Evolutionary conservation across 2,888 invertebrate genomes (phyloP).

Genomic region (Trypoxylon attenuatum): DNA sequence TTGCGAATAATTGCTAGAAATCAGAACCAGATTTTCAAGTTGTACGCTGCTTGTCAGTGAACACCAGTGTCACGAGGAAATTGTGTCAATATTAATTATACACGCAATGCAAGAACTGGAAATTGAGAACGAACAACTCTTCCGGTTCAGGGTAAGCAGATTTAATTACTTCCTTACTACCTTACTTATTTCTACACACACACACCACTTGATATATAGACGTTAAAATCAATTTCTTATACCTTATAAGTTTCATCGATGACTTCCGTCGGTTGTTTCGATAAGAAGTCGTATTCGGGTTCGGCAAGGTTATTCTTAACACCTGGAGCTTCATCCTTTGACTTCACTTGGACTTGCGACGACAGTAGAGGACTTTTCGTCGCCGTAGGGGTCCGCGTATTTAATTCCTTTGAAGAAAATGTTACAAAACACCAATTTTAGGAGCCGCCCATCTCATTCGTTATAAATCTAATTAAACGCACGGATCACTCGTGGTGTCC

Average conservation of each 20-base stretch:
- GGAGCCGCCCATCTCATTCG: background rate
- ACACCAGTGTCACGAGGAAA: background rate
- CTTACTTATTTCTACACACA: background rate
- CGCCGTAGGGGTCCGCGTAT: conserved; percentile 33
- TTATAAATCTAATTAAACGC: background rate
- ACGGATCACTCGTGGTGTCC: too few relatives aligned
- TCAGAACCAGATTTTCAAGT: conserved; percentile 37
- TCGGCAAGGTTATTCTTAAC: conserved; percentile 85
- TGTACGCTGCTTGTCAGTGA: conserved; percentile 9
- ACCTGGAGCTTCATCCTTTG: conserved; percentile 65
- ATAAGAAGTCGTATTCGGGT: conserved; percentile 90
- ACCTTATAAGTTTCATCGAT: conserved; percentile 91
- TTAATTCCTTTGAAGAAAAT: conserved; percentile 13
- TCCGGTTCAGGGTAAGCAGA: too few relatives aligned
- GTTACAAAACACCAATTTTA: background rate
- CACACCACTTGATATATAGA: background rate
- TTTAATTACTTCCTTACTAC: background rate
- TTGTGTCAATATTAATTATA: conserved; percentile 35
- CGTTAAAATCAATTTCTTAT: conserved; percentile 13
- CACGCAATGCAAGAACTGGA: background rate
- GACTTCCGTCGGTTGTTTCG: conserved; percentile 88
- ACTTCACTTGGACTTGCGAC: conserved; percentile 77
- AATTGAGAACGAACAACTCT: too few relatives aligned
- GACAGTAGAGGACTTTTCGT: conserved; percentile 74
- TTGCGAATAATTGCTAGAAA: conserved; percentile 8